phyloP scores from a whole-genome alignment of 2,113 vertebrate species.

The Triplophysa rosa region DNA sequence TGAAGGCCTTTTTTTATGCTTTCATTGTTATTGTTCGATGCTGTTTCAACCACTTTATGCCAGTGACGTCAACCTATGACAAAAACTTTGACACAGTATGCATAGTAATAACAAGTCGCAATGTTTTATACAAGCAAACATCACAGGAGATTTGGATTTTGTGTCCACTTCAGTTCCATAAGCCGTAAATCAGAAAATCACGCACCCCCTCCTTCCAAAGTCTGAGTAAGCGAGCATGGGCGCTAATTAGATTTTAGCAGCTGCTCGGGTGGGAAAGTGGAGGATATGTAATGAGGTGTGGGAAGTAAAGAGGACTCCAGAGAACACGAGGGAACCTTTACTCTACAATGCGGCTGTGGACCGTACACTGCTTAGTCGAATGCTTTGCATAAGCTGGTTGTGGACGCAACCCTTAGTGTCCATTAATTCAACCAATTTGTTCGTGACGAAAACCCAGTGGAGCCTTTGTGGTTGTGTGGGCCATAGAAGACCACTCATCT shows the following conservation, averaged over 20 bases:
- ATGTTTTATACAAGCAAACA: not conserved
- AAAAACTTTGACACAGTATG: no score
- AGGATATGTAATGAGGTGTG: conserved; percentile 30
- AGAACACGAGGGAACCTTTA: not conserved
- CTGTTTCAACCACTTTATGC: no score
- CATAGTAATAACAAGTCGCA: no score
- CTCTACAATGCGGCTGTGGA: conserved; percentile 23
- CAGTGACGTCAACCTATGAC: no score
- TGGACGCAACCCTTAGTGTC: not conserved
- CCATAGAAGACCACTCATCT: not conserved
- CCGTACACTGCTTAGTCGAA: not conserved
- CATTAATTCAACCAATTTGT: not conserved
- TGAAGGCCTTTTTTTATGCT: no score
- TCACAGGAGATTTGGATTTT: not conserved
- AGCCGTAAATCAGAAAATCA: conserved; percentile 2
- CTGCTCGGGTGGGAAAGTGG: conserved; percentile 2
- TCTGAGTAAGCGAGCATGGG: not conserved
- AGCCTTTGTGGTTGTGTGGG: not conserved
- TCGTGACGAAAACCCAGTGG: not conserved
- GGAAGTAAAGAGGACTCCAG: conserved; percentile 12
- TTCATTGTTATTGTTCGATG: no score
- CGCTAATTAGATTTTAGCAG: conserved; percentile 25
- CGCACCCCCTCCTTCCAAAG: not conserved
- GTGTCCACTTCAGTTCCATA: not conserved
- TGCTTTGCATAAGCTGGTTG: not conserved